Evolutionary conservation across 2,113 vertebrate species (phyloP).

Genomic region (Peromyscus maniculatus): DNA sequence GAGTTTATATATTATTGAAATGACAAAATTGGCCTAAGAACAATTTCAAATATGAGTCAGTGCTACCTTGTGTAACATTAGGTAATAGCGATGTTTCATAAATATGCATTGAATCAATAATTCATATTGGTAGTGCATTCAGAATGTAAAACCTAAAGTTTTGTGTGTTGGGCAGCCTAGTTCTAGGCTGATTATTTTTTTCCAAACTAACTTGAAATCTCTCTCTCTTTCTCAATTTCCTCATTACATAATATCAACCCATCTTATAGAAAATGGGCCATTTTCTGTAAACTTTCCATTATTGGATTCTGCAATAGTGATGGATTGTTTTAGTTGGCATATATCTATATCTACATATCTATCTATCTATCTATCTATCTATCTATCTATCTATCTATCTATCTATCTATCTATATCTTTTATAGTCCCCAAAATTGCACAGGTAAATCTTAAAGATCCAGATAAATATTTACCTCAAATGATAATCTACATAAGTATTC

Average conservation of each 20-base stretch:
- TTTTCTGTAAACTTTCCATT: neutral
- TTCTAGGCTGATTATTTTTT: neutral
- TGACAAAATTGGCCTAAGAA: constrained; percentile 42
- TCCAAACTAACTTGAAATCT: neutral
- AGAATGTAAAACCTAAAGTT: constrained; percentile 56
- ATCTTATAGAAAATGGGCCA: neutral
- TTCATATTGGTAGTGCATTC: neutral
- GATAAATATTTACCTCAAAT: neutral
- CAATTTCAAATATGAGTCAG: constrained; percentile 40
- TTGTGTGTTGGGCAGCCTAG: neutral
- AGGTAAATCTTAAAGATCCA: neutral
- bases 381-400: neutral
- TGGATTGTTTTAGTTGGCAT: neutral
- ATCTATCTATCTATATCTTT: neutral
- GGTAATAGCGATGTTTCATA: constrained; percentile 57
- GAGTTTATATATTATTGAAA: constrained; percentile 14
- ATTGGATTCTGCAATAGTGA: neutral
- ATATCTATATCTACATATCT: neutral
- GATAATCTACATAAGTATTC: neutral
- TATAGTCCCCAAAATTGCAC: neutral
- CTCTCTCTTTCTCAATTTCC: neutral
- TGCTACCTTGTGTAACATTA: constrained; percentile 4
- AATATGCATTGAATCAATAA: constrained; percentile 62
- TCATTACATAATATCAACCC: neutral
- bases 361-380: neutral